A percentile compares a stretch with the other conserved stretches of the same genome.
These are phyloP conservation scores for Peromyscus nudipes DNA, from an alignment of 2,797 vertebrate genomes.

Conservation along the genomic window DNA sequence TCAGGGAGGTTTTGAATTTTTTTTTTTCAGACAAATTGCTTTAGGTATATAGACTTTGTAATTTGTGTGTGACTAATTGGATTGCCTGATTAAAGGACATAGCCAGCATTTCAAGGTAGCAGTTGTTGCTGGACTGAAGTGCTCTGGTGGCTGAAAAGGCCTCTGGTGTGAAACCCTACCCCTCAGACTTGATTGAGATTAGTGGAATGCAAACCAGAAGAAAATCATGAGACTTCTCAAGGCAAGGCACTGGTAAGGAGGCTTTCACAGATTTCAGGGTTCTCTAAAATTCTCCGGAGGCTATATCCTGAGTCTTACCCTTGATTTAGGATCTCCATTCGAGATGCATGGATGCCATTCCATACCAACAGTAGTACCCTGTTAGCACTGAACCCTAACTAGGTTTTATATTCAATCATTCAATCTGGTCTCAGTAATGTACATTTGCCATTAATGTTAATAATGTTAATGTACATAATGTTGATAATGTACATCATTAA, in stretches of 20 bases:
- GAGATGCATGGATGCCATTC: background rate
- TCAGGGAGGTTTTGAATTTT: conserved; percentile 80
- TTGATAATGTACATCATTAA: background rate
- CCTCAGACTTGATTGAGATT: conserved; percentile 68
- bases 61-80: conserved; percentile 81
- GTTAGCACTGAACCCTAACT: background rate
- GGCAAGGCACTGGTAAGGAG: background rate
- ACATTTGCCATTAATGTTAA: no score
- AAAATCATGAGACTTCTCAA: conserved; percentile 39
- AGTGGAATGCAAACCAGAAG: conserved; percentile 29
- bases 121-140: conserved; percentile 52
- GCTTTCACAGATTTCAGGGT: background rate
- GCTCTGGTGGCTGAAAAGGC: conserved; percentile 58
- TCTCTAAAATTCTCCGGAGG: background rate
- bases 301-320: background rate
- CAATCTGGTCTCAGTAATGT: background rate
- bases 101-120: conserved; percentile 68
- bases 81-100: conserved; percentile 81
- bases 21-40: conserved; percentile 77
- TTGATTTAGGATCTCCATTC: background rate
- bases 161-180: conserved; percentile 59
- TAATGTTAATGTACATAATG: no score
- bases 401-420: background rate
- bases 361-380: background rate
- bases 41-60: conserved; percentile 73